These are phyloP conservation scores for Acropora tenuis DNA, from an alignment of 64 coral and sea anemone genomes.

Conservation along the genomic window DNA sequence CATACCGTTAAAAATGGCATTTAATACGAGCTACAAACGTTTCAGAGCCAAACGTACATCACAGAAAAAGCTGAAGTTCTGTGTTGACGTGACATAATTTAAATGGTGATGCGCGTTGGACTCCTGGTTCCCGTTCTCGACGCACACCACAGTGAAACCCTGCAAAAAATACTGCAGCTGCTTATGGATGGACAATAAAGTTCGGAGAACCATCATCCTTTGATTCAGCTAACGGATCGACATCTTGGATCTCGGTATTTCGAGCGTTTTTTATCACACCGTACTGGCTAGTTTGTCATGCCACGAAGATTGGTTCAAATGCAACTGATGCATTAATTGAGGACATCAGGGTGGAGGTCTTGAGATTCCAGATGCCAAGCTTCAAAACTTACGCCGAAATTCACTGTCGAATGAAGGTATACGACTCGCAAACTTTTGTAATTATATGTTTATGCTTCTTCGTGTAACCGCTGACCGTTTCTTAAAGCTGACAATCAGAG, in stretches of 20 bases:
- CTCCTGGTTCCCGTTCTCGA: too few species aligned
- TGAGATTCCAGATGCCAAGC: neutral
- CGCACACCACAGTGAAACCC: too few species aligned
- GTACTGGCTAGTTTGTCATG: neutral
- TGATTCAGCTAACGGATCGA: neutral
- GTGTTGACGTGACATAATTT: too few species aligned
- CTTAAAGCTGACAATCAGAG: neutral
- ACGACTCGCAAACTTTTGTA: neutral
- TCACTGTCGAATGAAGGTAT: neutral
- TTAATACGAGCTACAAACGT: neutral
- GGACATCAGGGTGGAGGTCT: too few species aligned
- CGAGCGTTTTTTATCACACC: neutral
- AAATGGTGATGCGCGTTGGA: too few species aligned
- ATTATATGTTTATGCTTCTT: neutral
- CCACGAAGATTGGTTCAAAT: too few species aligned
- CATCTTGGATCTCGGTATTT: neutral
- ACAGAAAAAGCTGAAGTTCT: neutral
- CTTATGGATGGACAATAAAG: too few species aligned
- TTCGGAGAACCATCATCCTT: neutral
- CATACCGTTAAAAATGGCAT: neutral
- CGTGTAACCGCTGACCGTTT: neutral
- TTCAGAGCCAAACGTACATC: neutral
- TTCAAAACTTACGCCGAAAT: neutral
- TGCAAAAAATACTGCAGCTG: too few species aligned
- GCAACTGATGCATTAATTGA: too few species aligned